Base-by-base conservation (phyloP, 2,888 invertebrate genomes). In the Thymelicus acteon region DNA sequence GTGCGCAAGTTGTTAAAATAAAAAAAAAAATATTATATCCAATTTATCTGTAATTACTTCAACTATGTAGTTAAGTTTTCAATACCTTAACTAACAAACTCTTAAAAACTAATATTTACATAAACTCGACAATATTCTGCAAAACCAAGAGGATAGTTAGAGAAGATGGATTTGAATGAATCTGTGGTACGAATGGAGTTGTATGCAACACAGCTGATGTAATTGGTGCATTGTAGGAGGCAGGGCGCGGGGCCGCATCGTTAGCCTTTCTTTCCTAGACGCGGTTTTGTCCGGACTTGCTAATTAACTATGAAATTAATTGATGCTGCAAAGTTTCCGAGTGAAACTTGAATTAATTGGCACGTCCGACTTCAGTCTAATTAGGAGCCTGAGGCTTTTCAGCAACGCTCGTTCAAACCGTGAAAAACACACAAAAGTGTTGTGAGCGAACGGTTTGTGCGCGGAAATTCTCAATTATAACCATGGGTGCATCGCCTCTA, bases 281-380 rank as follows among this genome's bases (percentile, higher is more conserved):
- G 88, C 86, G 89, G 93, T 91, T 91, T 92, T 90, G 92, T 91
- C 90, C 89, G 84, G 81, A 76, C 88, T 87, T 88, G 91, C 92
- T 93, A 93, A 93, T 93, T 93, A 93, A 93, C 92, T 93, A 93
- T 93, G 93, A 93, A 93, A 93, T 93, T 93, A 93, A 93, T 93
- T 93, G 93, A 93, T 92, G 93, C 90, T 88, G 93, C 90, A 91
- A 93, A 93, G 91, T 93, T 93, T 92, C 91, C 89, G 89, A 91
- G 91, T 90, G 92, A 93, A 93, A 93, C 93, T 93, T 93, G 93
- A 93, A 92, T 93, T 93, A 93, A 93, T 93, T 93, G 93, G 93
- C 91, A 90, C 91, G 93, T 93, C 93, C 92, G 92, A 92, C 92
- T 92, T 89, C 91, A 88, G 92, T 91, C 93, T 93, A 93, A 93